Evolutionary conservation across 92 coral and sea anemone species (phyloP).

Genomic region (Zoanthus sociatus): DNA sequence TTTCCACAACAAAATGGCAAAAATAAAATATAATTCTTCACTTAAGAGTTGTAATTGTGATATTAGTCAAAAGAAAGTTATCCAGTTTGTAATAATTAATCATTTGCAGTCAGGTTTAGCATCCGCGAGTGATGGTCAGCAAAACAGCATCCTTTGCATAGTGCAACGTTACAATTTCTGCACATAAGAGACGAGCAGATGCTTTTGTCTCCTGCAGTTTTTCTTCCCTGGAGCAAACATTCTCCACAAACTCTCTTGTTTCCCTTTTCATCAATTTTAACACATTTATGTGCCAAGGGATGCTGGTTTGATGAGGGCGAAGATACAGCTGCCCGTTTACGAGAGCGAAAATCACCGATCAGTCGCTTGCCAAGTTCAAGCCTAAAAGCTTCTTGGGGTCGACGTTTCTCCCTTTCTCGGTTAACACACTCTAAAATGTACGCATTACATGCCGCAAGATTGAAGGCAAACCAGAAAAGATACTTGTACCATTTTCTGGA

Average conservation of each 20-base stretch:
- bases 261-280: slow-evolving; percentile 26
- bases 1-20: not conserved
- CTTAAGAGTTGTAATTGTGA: not conserved
- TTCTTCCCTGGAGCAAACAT: slow-evolving; percentile 48
- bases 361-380: too few relatives aligned
- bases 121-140: slow-evolving; percentile 42
- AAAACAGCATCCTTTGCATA: slow-evolving; percentile 58
- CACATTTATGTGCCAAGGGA: too few relatives aligned
- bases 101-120: not conserved
- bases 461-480: slow-evolving; percentile 11
- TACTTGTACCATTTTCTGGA: slow-evolving; percentile 66
- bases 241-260: slow-evolving; percentile 51
- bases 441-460: slow-evolving; percentile 51
- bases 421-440: slow-evolving; percentile 45
- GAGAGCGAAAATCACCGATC: too few relatives aligned
- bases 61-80: not conserved
- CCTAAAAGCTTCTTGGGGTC: slow-evolving; percentile 37
- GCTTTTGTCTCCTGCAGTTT: slow-evolving; percentile 55
- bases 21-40: not conserved
- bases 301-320: too few relatives aligned
- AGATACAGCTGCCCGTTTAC: too few relatives aligned
- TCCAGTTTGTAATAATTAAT: not conserved
- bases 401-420: slow-evolving; percentile 8
- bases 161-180: slow-evolving; percentile 56
- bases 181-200: slow-evolving; percentile 52